Conservation (phyloP, 2,888 invertebrate species). For the Yponomeuta cagnagella region DNA sequence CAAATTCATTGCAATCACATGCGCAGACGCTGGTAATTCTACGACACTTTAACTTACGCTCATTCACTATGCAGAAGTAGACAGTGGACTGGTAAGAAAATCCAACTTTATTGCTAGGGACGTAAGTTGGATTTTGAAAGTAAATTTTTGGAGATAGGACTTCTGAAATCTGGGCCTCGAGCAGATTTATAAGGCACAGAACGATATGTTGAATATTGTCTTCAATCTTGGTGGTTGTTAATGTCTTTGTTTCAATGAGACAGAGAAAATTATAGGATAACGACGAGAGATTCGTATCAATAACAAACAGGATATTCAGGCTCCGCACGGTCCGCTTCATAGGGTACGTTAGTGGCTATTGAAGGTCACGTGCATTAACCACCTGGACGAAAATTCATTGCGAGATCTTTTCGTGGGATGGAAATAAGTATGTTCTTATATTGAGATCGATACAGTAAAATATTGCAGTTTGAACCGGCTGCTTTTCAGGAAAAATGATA, state of each 20-base stretch:
- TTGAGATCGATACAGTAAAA: too few relatives aligned
- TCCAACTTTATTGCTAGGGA: constrained; percentile 18
- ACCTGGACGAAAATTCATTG: too few relatives aligned
- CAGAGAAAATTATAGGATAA: constrained; percentile 36
- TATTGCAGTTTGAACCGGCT: too few relatives aligned
- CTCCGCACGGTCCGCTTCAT: too few relatives aligned
- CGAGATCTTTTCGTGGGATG: too few relatives aligned
- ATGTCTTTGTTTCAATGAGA: constrained; percentile 64
- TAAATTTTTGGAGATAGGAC: constrained; percentile 16
- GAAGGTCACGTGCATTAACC: too few relatives aligned
- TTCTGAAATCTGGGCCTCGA: constrained; percentile 23
- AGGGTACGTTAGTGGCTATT: too few relatives aligned
- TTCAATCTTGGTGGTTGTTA: constrained; percentile 56
- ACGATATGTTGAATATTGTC: constrained; percentile 63
- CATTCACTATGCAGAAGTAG: constrained; percentile 14
- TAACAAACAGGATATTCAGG: neutral
- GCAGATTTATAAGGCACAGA: constrained; percentile 57
- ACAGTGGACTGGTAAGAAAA: constrained; percentile 21
- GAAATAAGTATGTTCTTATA: too few relatives aligned
- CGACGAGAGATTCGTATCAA: neutral
- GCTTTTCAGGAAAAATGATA: too few relatives aligned
- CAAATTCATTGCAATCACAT: constrained; percentile 57
- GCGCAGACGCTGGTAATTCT: constrained; percentile 57
- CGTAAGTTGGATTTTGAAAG: constrained; percentile 25
- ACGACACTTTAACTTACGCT: constrained; percentile 38